Percentiles rank a stretch among this genome's conserved stretches.
phyloP scores from a whole-genome alignment of 2,113 vertebrate genomes.

The Sylvietta virens region DNA sequence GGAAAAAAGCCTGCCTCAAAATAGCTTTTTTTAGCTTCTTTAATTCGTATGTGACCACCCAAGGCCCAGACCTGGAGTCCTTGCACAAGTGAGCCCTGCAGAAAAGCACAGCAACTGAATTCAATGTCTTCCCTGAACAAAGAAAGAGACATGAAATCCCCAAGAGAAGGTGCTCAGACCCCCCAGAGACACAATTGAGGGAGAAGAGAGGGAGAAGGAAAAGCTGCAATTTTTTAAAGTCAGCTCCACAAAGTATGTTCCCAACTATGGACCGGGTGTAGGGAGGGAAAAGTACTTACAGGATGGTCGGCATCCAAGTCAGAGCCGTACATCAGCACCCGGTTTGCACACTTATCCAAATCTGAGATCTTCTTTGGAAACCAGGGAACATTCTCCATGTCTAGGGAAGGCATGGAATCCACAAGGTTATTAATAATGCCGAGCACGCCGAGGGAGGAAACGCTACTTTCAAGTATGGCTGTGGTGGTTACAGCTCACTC shows the following conservation, averaged over 20 bases:
- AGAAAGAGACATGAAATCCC: not conserved
- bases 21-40: not conserved
- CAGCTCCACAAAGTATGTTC: not conserved
- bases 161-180: not conserved
- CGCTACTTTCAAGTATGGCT: not conserved
- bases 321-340: conserved; percentile 95
- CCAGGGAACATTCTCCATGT: conserved; percentile 87
- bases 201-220: not conserved
- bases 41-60: not conserved
- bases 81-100: not conserved
- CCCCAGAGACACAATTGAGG: fast-evolving
- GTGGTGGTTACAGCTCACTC: not conserved
- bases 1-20: not conserved
- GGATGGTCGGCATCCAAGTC: conserved; percentile 94
- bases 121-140: not conserved
- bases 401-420: conserved; percentile 68
- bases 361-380: conserved; percentile 97
- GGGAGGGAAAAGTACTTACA: conserved; percentile 58
- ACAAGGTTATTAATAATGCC: not conserved
- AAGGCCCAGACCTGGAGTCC: not conserved
- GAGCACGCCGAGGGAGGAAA: not conserved
- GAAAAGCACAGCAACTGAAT: not conserved
- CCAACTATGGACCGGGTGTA: not conserved
- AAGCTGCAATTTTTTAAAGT: not conserved
- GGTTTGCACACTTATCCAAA: conserved; percentile 92